Conservation (phyloP, 2,113 vertebrate genomes). For the Cottus gobio region DNA sequence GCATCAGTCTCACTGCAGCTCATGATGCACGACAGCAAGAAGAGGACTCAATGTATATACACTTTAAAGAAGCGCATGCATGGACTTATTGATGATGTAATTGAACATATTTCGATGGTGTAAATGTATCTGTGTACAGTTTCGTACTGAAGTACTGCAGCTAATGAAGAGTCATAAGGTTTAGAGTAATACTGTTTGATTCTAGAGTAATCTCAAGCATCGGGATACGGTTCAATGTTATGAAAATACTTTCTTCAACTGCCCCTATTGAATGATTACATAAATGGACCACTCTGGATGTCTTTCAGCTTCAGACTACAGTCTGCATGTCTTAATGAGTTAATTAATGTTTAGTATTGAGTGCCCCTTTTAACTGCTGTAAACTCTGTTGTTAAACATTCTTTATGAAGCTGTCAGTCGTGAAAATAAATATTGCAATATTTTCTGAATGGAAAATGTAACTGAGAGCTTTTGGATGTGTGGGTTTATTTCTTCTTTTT, state of each 20-base stretch:
- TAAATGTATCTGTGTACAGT: constrained; percentile 24
- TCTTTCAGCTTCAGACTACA: neutral
- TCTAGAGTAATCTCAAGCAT: neutral
- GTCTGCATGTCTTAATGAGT: neutral
- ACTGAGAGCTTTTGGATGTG: neutral
- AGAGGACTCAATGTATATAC: neutral
- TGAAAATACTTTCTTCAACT: neutral
- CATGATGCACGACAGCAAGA: neutral
- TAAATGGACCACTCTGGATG: neutral
- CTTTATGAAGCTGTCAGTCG: neutral
- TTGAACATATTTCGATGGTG: constrained; percentile 17
- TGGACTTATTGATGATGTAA: neutral
- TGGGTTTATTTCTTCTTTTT: neutral
- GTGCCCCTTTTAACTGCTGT: neutral
- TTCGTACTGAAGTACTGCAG: neutral
- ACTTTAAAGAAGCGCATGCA: constrained; percentile 6
- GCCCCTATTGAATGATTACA: neutral
- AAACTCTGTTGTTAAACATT: neutral
- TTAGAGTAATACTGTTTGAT: neutral
- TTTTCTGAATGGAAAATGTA: neutral
- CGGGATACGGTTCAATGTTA: neutral
- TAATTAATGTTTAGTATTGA: neutral
- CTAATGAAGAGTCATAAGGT: neutral
- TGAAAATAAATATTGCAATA: constrained; percentile 1
- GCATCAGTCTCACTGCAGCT: neutral